Percentiles rank a stretch among this genome's conserved stretches.
These are phyloP conservation scores for Lontra canadensis DNA, from an alignment of 2,113 vertebrate genomes.

Conservation along the genomic window DNA sequence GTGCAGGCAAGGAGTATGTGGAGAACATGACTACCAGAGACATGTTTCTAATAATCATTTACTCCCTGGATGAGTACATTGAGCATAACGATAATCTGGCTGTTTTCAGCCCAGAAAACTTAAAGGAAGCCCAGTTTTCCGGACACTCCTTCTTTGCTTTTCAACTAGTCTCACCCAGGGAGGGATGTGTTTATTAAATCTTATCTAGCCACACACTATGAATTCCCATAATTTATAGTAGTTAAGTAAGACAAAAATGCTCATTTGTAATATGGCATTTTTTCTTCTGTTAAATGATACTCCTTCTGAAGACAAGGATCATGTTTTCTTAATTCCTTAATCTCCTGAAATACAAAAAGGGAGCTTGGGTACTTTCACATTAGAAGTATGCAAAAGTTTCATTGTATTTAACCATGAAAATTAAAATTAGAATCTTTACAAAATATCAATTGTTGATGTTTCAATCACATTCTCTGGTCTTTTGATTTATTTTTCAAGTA, in stretches of 20 bases:
- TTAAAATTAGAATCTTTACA: neutral
- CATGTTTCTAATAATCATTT: neutral
- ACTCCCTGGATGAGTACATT: neutral
- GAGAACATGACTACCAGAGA: neutral
- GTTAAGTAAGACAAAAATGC: neutral
- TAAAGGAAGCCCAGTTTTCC: neutral
- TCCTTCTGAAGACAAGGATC: neutral
- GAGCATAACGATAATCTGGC: neutral
- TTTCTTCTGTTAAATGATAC: neutral
- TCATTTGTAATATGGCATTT: neutral
- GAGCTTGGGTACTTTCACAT: neutral
- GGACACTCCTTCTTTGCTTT: neutral
- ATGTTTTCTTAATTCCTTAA: neutral
- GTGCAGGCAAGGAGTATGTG: neutral
- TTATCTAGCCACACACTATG: neutral
- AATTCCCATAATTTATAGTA: neutral
- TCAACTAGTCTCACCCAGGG: neutral
- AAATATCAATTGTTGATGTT: neutral
- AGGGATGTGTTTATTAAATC: neutral
- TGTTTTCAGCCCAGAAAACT: neutral
- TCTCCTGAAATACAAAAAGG: neutral
- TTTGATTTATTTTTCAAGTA: neutral
- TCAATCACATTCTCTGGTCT: neutral
- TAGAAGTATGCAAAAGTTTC: neutral
- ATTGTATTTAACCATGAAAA: neutral